Percentiles rank a stretch among this genome's conserved stretches.
phyloP scores from a whole-genome alignment of 2,797 vertebrate genomes.

The Neoniphon sammara region DNA sequence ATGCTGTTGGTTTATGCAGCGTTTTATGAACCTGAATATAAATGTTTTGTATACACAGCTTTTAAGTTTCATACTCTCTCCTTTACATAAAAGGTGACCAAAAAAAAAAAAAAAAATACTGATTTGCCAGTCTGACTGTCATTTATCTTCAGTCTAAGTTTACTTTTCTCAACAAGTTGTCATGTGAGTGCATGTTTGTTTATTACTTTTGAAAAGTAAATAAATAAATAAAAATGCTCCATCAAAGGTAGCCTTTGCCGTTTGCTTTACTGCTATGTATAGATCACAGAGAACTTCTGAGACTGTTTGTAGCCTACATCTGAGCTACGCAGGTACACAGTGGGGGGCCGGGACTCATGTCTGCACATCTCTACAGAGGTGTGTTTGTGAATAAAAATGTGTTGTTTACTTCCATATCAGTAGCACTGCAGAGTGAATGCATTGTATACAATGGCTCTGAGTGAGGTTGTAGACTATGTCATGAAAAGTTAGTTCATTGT shows the following conservation, averaged over 20 bases:
- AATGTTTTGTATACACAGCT: neutral
- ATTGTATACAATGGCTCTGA: conserved; percentile 23
- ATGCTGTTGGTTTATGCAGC: neutral
- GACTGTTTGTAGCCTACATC: conserved; percentile 66
- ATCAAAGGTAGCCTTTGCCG: conserved; percentile 70
- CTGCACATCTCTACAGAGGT: conserved; percentile 49
- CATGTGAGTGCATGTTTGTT: conserved; percentile 16
- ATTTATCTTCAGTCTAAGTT: conserved; percentile 51
- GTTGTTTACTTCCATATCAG: conserved; percentile 68
- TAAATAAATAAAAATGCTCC: conserved; percentile 34
- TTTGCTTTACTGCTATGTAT: conserved; percentile 74
- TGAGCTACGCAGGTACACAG: conserved; percentile 67
- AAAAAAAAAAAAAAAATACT: neutral
- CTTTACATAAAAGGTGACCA: conserved; percentile 1
- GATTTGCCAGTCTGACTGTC: conserved; percentile 28
- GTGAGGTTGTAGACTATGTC: conserved; percentile 20
- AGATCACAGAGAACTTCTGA: conserved; percentile 74
- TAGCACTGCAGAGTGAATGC: conserved; percentile 49
- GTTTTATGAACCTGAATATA: conserved; percentile 1
- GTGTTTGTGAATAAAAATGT: conserved; percentile 70
- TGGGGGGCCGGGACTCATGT: conserved; percentile 54
- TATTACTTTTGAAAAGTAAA: conserved; percentile 37
- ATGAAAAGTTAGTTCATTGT: conserved; percentile 6
- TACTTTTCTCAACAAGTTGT: conserved; percentile 39
- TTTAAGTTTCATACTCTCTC: neutral